phyloP scores from a whole-genome alignment of 2,797 vertebrate species.

The Pseudotriccus pelzelni region DNA sequence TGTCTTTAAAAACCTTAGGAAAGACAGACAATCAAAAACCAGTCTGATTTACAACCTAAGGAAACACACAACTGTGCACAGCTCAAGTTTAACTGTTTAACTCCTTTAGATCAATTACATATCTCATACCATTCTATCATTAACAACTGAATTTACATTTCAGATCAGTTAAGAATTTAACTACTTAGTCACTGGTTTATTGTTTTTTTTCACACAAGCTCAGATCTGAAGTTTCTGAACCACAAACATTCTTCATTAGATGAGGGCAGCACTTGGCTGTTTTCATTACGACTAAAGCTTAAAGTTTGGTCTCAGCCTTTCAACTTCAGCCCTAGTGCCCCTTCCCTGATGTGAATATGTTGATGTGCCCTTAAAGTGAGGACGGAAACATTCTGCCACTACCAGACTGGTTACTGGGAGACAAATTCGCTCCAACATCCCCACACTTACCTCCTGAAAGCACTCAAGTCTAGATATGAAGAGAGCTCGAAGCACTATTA shows the following conservation, averaged over 20 bases:
- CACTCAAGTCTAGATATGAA: background rate
- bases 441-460: background rate
- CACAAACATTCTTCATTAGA: background rate
- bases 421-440: background rate
- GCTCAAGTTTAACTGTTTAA: background rate
- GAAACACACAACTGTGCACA: fast-evolving
- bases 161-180: background rate
- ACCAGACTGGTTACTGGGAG: background rate
- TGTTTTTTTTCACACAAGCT: background rate
- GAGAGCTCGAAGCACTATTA: background rate
- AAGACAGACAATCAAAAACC: background rate
- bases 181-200: background rate
- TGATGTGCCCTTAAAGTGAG: background rate
- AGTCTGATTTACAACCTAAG: background rate
- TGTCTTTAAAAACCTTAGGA: background rate
- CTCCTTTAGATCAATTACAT: background rate
- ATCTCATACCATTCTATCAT: background rate
- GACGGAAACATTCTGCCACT: background rate
- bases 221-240: background rate
- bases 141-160: background rate
- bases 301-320: background rate
- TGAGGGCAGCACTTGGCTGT: background rate
- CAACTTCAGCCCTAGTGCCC: background rate
- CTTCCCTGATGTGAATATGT: background rate
- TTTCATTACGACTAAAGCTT: background rate